Conservation (phyloP, 2,888 invertebrate genomes). For the Eurytoma californica region DNA sequence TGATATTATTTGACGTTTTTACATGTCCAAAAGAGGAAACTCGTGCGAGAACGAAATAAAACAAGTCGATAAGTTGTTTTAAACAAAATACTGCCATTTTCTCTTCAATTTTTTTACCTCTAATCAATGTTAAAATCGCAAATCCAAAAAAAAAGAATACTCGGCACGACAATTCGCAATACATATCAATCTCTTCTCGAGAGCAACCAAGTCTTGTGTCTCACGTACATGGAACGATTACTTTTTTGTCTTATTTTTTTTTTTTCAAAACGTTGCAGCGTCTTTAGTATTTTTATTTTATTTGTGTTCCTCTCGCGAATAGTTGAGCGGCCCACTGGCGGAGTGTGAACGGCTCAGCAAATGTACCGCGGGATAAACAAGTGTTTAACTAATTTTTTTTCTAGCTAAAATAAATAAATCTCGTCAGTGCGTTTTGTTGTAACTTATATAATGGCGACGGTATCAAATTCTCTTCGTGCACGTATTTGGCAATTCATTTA, state of each 20-base stretch:
- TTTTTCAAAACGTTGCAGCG: background rate
- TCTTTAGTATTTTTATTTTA: background rate
- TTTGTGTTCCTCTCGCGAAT: background rate
- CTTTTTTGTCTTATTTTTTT: background rate
- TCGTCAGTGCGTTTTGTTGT: constrained; percentile 32
- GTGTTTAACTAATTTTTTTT: constrained; percentile 37
- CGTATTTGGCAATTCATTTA: constrained; percentile 36
- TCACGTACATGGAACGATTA: constrained; percentile 40
- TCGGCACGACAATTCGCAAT: constrained; percentile 20
- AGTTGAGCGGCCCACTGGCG: constrained; percentile 18
- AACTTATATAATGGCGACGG: constrained; percentile 42
- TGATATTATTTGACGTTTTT: constrained; percentile 38
- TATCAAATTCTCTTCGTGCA: constrained; percentile 39
- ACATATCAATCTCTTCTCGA: constrained; percentile 2
- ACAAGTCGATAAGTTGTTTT: constrained; percentile 36
- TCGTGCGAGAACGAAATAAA: constrained; percentile 34
- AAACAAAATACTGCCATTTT: constrained; percentile 42
- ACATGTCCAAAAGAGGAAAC: constrained; percentile 24
- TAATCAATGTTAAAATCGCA: too few species aligned
- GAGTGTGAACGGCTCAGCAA: constrained; percentile 12
- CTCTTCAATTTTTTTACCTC: too few species aligned
- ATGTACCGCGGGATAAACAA: constrained; percentile 39
- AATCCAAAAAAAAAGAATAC: constrained; percentile 1
- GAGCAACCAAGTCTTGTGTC: constrained; percentile 46
- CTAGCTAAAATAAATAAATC: constrained; percentile 48